Percentiles rank a stretch among this genome's conserved stretches.
Conservation (phyloP, 2,888 invertebrate species). For the Hypsopygia costalis region DNA sequence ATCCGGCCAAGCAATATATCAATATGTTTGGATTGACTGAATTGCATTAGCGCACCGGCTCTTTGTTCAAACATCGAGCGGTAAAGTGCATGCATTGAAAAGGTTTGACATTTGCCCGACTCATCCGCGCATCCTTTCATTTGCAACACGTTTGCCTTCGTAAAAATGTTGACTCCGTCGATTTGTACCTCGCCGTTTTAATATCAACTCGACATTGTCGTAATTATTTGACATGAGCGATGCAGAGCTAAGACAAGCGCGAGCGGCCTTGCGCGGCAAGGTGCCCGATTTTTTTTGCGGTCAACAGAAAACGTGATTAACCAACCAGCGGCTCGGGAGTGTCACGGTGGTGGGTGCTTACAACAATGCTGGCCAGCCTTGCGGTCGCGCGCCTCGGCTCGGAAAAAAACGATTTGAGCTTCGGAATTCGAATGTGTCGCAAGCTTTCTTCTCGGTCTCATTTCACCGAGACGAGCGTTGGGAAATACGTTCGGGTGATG, state of each 20-base stretch:
- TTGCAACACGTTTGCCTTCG: conserved; percentile 63
- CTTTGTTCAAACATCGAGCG: conserved; percentile 11
- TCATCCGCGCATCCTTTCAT: conserved; percentile 55
- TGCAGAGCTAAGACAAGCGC: conserved; percentile 52
- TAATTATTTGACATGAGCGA: conserved; percentile 53
- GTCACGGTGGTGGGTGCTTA: conserved; percentile 44
- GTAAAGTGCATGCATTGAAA: conserved; percentile 13
- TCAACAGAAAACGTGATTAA: conserved; percentile 60
- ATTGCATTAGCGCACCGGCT: conserved; percentile 14
- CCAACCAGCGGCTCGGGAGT: conserved; percentile 44
- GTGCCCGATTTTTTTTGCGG: conserved; percentile 69
- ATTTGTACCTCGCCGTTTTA: conserved; percentile 8
- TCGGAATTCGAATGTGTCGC: conserved; percentile 25
- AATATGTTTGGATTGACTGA: not conserved
- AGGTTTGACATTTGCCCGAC: conserved; percentile 58
- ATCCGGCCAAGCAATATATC: conserved; percentile 11
- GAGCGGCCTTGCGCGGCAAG: conserved; percentile 58
- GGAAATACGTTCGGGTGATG: conserved; percentile 59
- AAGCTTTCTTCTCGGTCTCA: conserved; percentile 60
- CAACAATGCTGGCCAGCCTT: conserved; percentile 49
- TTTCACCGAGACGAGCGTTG: conserved; percentile 55
- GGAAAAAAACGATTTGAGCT: conserved; percentile 18
- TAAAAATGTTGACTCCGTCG: conserved; percentile 29
- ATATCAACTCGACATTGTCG: conserved; percentile 32
- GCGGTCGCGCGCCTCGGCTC: conserved; percentile 17